These are phyloP conservation scores for Serranus cabrilla DNA, from an alignment of 2,797 vertebrate genomes.

Conservation along the genomic window DNA sequence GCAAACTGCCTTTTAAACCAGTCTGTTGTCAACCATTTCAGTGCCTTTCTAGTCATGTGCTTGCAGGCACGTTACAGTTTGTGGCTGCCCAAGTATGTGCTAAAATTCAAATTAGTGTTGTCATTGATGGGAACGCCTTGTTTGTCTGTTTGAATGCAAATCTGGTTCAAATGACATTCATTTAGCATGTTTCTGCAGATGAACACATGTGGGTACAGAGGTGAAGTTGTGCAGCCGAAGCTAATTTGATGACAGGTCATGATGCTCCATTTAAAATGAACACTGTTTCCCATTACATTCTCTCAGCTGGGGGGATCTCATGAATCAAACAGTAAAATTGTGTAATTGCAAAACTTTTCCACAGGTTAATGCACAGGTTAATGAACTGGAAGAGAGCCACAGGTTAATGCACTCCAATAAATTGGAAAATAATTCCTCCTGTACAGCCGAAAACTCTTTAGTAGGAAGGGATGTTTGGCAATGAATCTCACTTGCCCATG, in stretches of 20 bases:
- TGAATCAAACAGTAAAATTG: conserved; percentile 38
- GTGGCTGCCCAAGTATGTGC: conserved; percentile 7
- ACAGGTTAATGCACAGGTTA: conserved; percentile 44
- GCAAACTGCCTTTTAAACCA: not conserved
- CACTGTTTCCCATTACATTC: conserved; percentile 43
- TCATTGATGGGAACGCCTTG: conserved; percentile 11
- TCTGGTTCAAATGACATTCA: conserved; percentile 32
- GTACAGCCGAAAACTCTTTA: not conserved
- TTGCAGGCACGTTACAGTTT: conserved; percentile 25
- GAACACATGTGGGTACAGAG: not conserved
- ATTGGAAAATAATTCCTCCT: conserved; percentile 23
- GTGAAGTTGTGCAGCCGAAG: not conserved
- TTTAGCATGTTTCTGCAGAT: conserved; percentile 23
- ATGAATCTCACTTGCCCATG: conserved; percentile 31
- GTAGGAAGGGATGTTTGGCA: conserved; percentile 30
- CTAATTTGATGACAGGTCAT: conserved; percentile 5
- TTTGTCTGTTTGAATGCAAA: conserved; percentile 28
- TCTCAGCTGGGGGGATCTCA: conserved; percentile 32
- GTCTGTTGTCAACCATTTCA: conserved; percentile 16
- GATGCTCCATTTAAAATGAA: not conserved
- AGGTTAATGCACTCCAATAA: conserved; percentile 19
- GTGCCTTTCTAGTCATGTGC: conserved; percentile 19
- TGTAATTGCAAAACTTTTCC: conserved; percentile 32
- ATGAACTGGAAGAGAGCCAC: conserved; percentile 32
- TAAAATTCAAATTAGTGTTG: conserved; percentile 31